A percentile compares a stretch with the other conserved stretches of the same genome.
These are phyloP conservation scores for Desoria tigrina DNA, from an alignment of 2,888 invertebrate species.

Conservation along the genomic window DNA sequence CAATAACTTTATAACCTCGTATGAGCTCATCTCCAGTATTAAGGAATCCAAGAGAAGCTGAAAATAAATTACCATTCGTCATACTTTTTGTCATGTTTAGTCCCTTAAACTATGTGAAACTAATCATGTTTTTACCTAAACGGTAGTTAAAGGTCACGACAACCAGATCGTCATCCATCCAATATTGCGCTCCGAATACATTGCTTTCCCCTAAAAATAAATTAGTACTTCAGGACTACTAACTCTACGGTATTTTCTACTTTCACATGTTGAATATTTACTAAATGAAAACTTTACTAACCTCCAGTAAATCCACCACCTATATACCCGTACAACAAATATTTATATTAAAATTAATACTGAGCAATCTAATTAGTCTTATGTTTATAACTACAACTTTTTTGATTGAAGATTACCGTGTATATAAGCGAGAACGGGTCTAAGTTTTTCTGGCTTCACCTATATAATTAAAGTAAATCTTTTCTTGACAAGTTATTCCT, in stretches of 20 bases:
- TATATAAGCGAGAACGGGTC: slow-evolving; percentile 41
- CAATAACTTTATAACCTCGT: no score
- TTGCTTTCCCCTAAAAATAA: slow-evolving; percentile 19
- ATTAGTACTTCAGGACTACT: neutral
- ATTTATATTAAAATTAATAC: no score
- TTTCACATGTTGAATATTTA: neutral
- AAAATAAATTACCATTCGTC: no score
- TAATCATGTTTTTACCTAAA: slow-evolving; percentile 40
- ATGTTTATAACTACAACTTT: no score
- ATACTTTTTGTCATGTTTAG: no score
- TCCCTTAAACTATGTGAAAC: no score
- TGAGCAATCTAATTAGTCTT: no score
- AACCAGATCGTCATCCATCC: slow-evolving; percentile 43
- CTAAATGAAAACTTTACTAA: neutral
- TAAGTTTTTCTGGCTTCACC: slow-evolving; percentile 16
- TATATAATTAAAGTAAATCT: neutral
- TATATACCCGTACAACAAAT: no score
- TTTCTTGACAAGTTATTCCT: no score
- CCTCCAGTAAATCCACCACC: slow-evolving; percentile 37
- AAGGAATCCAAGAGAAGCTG: slow-evolving; percentile 29
- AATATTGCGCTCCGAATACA: slow-evolving; percentile 45
- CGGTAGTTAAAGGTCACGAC: slow-evolving; percentile 39
- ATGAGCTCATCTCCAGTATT: slow-evolving; percentile 29
- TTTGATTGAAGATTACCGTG: no score
- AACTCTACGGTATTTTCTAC: neutral